These are phyloP conservation scores for Troides aeacus DNA, from an alignment of 2,888 invertebrate genomes.

Conservation along the genomic window DNA sequence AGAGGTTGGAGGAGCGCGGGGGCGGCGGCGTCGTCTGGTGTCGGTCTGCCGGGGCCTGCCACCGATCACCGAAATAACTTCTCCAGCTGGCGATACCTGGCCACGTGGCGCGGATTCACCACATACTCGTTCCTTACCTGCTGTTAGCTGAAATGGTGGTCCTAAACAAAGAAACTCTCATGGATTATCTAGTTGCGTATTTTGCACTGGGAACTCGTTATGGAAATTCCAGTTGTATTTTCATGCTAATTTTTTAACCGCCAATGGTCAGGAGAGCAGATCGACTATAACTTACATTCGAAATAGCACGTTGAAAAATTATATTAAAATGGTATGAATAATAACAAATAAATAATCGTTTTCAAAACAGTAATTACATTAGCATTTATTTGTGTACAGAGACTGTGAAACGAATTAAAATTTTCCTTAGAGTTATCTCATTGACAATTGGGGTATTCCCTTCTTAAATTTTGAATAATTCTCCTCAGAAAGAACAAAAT, in stretches of 20 bases:
- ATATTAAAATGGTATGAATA: too few relatives aligned
- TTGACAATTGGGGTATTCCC: background rate
- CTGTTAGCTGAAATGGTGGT: background rate
- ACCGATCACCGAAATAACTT: slow-evolving; percentile 79
- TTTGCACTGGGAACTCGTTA: background rate
- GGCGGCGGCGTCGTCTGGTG: slow-evolving; percentile 79
- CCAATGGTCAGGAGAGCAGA: background rate
- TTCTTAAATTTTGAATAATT: background rate
- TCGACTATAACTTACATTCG: background rate
- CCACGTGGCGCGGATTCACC: slow-evolving; percentile 66
- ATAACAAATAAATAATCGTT: too few relatives aligned
- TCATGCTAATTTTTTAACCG: background rate
- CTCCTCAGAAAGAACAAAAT: background rate
- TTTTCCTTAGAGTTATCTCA: too few relatives aligned
- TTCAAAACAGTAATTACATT: too few relatives aligned
- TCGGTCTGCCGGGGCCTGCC: slow-evolving; percentile 83
- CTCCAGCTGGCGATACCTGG: slow-evolving; percentile 78
- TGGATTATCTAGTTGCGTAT: background rate
- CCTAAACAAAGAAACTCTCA: slow-evolving; percentile 1
- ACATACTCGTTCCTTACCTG: slow-evolving; percentile 29
- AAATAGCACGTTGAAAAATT: too few relatives aligned
- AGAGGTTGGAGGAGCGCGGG: slow-evolving; percentile 77
- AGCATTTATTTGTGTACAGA: too few relatives aligned
- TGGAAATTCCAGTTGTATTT: background rate
- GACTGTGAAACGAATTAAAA: too few relatives aligned